A percentile compares a stretch with the other conserved stretches of the same genome.
These are phyloP conservation scores for Chrysopa pallens DNA, from an alignment of 1,140 invertebrate species.

Conservation along the genomic window DNA sequence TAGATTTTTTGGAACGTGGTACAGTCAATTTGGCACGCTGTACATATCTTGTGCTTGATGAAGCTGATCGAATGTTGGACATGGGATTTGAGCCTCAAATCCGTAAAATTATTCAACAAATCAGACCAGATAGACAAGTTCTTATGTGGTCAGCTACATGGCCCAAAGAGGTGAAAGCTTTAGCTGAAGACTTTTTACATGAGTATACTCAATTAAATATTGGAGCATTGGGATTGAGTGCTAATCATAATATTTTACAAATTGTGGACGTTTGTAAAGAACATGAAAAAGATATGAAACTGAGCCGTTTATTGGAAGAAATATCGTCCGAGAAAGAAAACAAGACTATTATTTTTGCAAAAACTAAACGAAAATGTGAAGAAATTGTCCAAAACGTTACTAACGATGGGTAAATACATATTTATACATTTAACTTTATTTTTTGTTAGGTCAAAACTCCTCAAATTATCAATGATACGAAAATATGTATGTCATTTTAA, in stretches of 20 bases:
- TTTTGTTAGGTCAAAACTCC: too few species aligned
- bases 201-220: slow-evolving; percentile 82
- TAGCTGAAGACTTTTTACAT: slow-evolving; percentile 76
- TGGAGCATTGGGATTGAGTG: slow-evolving; percentile 65
- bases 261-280: slow-evolving; percentile 80
- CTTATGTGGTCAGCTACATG: slow-evolving; percentile 91
- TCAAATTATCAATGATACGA: too few species aligned
- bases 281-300: slow-evolving; percentile 56
- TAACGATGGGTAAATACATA: slow-evolving; percentile 49
- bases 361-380: slow-evolving; percentile 82
- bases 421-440: too few species aligned
- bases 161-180: slow-evolving; percentile 75
- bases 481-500: too few species aligned
- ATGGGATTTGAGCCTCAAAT: slow-evolving; percentile 97
- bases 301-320: slow-evolving; percentile 61
- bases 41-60: slow-evolving; percentile 85
- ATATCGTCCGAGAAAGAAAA: slow-evolving; percentile 73
- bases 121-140: slow-evolving; percentile 62
- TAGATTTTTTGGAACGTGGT: slow-evolving; percentile 47
- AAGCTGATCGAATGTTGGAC: slow-evolving; percentile 90
- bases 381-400: slow-evolving; percentile 75
- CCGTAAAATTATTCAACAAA: slow-evolving; percentile 81
- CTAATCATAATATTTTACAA: slow-evolving; percentile 87
- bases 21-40: slow-evolving; percentile 75
- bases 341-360: slow-evolving; percentile 82